Evolutionary conservation across 1,140 invertebrate species (phyloP).

Genomic region (Euglossa dilemma): DNA sequence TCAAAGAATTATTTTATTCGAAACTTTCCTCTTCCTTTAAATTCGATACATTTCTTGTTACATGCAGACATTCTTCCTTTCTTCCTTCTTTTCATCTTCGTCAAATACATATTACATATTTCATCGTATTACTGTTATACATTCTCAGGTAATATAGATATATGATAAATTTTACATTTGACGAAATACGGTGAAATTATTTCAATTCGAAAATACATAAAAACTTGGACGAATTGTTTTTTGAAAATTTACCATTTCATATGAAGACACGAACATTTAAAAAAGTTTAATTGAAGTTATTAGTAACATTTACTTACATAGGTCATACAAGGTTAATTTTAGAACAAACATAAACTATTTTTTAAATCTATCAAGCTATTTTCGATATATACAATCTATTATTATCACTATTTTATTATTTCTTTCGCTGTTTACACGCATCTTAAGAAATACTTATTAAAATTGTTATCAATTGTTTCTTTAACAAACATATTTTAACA

Average conservation of each 20-base stretch:
- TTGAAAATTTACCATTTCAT: conserved; percentile 46
- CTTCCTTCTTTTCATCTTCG: background rate
- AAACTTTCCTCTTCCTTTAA: conserved; percentile 15
- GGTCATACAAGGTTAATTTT: conserved; percentile 47
- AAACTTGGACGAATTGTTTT: background rate
- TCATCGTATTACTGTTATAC: background rate
- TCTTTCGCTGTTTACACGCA: background rate
- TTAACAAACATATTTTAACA: background rate
- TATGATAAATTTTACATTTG: conserved; percentile 32
- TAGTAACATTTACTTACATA: conserved; percentile 39
- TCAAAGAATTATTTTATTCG: conserved; percentile 31
- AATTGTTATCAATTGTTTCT: background rate
- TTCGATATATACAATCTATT: conserved; percentile 14
- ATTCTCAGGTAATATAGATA: background rate
- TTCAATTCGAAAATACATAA: background rate
- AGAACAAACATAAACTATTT: conserved; percentile 6
- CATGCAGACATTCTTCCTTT: background rate
- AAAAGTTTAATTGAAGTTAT: conserved; percentile 20
- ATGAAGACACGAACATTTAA: conserved; percentile 54
- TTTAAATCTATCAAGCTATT: background rate
- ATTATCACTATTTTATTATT: background rate
- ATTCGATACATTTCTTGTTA: conserved; percentile 27
- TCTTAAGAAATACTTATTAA: conserved; percentile 12
- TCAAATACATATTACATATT: background rate
- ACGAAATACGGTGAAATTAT: background rate